Evolutionary conservation across 2,113 vertebrate species (phyloP).

Genomic region (Fregata magnificens): DNA sequence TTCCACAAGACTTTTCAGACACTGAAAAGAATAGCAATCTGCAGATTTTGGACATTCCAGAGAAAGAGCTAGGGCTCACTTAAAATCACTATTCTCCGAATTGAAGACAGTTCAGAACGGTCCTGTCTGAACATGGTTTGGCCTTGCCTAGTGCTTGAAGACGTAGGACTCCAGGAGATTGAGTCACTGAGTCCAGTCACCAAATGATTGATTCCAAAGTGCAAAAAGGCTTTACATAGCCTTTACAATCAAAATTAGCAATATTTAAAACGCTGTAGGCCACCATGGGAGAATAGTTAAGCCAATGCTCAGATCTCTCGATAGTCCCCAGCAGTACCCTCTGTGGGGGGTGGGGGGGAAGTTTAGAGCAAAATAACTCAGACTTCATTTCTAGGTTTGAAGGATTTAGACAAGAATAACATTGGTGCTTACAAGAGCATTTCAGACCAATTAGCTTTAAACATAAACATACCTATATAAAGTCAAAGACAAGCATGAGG

Average conservation of each 20-base stretch:
- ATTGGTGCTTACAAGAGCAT: not conserved
- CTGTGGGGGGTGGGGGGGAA: not conserved
- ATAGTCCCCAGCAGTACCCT: not conserved
- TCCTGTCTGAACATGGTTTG: not conserved
- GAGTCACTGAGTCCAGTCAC: not conserved
- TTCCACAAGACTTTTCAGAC: not conserved
- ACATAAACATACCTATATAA: not conserved
- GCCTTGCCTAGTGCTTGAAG: not conserved
- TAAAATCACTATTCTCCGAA: not conserved
- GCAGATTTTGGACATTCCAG: not conserved
- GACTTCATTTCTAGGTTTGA: not conserved
- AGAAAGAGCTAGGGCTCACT: not conserved
- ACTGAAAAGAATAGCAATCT: accelerated
- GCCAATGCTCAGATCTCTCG: not conserved
- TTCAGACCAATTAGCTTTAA: not conserved
- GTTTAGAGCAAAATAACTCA: not conserved
- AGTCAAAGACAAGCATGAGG: not conserved
- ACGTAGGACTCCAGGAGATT: not conserved
- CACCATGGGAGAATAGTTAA: not conserved
- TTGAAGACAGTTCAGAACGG: not conserved
- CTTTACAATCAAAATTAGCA: not conserved
- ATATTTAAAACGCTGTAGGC: not conserved
- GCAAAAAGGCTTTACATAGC: not conserved
- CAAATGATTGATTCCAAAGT: not conserved
- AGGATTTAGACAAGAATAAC: not conserved